A percentile compares a stretch with the other conserved stretches of the same genome.
phyloP scores from a whole-genome alignment of 2,888 invertebrate genomes.

The Polietes domitor region DNA sequence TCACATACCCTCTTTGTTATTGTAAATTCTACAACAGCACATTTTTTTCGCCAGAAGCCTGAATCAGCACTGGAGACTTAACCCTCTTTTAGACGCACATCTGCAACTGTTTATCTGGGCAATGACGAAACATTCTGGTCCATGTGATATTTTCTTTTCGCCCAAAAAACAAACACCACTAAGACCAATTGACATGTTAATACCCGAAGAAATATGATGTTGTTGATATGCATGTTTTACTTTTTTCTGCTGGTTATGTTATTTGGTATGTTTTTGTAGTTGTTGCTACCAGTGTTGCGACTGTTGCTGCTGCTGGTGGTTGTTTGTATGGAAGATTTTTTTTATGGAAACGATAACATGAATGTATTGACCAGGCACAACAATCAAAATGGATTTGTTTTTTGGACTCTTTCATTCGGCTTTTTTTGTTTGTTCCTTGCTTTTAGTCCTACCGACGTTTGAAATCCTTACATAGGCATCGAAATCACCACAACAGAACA shows the following conservation, averaged over 20 bases:
- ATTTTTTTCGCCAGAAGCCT: background rate
- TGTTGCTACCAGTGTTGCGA: background rate
- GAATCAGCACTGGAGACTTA: background rate
- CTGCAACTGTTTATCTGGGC: conserved; percentile 24
- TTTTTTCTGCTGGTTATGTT: conserved; percentile 36
- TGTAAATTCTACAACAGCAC: too few relatives aligned
- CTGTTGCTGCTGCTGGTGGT: background rate
- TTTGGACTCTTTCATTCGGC: background rate
- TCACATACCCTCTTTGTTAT: too few relatives aligned
- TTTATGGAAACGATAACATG: conserved; percentile 48
- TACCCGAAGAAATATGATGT: conserved; percentile 60
- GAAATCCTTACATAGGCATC: conserved; percentile 38
- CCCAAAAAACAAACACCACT: conserved; percentile 31
- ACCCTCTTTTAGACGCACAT: background rate
- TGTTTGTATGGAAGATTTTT: conserved; percentile 9
- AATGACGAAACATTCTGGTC: background rate
- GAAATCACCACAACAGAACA: conserved; percentile 8
- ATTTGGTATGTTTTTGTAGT: background rate
- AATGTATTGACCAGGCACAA: conserved; percentile 57
- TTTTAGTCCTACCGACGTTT: conserved; percentile 39
- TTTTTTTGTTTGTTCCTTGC: background rate
- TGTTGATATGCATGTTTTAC: conserved; percentile 45
- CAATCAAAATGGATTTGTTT: conserved; percentile 46
- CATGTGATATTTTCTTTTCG: background rate
- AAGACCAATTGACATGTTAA: conserved; percentile 65